These are phyloP conservation scores for Gadus macrocephalus DNA, from an alignment of 2,113 vertebrate genomes.

Conservation along the genomic window DNA sequence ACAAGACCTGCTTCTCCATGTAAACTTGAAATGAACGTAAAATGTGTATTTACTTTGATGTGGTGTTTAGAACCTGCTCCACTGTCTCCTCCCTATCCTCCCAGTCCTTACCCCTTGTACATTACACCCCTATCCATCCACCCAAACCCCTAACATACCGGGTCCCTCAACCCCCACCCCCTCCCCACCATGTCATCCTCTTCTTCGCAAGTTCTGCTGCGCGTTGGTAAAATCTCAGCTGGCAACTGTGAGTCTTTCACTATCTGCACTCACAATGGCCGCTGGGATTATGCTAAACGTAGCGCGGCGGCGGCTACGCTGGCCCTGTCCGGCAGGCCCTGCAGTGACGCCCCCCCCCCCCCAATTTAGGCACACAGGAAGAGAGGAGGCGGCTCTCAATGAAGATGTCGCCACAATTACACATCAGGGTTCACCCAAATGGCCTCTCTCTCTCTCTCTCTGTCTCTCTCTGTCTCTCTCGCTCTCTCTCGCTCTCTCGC, in stretches of 20 bases:
- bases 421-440: constrained; percentile 48
- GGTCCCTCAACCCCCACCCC: background rate
- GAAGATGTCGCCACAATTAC: constrained; percentile 70
- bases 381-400: constrained; percentile 64
- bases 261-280: constrained; percentile 89
- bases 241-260: constrained; percentile 96
- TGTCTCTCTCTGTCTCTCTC: constrained; percentile 43
- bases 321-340: constrained; percentile 50
- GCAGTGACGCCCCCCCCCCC: constrained; percentile 61
- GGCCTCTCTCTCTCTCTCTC: constrained; percentile 27
- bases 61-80: no score
- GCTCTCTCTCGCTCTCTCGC: constrained; percentile 21
- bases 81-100: no score
- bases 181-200: constrained; percentile 23
- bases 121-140: no score
- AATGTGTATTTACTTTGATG: no score
- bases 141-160: background rate
- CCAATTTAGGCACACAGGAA: constrained; percentile 45
- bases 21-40: no score
- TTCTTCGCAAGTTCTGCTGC: constrained; percentile 74
- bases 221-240: constrained; percentile 99
- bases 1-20: no score
- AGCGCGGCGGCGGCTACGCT: constrained; percentile 74
- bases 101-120: no score
- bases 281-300: constrained; percentile 97